These are phyloP conservation scores for Platycheirus albimanus DNA, from an alignment of 2,888 invertebrate genomes.

Conservation along the genomic window DNA sequence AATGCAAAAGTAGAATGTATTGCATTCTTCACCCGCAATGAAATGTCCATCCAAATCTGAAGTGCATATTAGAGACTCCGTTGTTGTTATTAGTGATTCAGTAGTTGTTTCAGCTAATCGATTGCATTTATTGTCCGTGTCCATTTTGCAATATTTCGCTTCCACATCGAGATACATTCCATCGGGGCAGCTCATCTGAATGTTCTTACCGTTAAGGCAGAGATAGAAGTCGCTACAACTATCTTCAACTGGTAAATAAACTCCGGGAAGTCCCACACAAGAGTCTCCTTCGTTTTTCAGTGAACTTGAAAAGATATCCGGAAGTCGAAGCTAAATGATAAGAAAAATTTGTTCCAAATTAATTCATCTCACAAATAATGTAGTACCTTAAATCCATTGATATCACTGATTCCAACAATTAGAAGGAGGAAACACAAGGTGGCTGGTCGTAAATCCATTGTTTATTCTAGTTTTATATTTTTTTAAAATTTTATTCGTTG, in stretches of 20 bases:
- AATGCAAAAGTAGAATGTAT: constrained; percentile 76
- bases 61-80: constrained; percentile 17
- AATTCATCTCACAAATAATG: not conserved
- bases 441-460: constrained; percentile 2
- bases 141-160: constrained; percentile 25
- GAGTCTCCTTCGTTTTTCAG: not conserved
- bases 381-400: constrained; percentile 37
- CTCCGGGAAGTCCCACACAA: constrained; percentile 34
- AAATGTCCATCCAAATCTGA: constrained; percentile 27
- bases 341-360: not conserved
- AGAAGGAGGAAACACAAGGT: not conserved
- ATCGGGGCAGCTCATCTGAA: too few relatives aligned
- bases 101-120: not conserved
- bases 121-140: constrained; percentile 26
- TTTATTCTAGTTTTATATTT: not conserved
- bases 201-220: constrained; percentile 75
- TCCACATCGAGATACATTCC: constrained; percentile 75
- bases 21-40: constrained; percentile 74
- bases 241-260: constrained; percentile 7
- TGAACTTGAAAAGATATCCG: not conserved
- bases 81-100: not conserved
- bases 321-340: constrained; percentile 8
- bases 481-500: not conserved
- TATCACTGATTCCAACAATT: not conserved
- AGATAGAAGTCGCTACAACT: constrained; percentile 70